Evolutionary conservation across 2,113 vertebrate genomes (phyloP), one percentile per base, ranked within the genome.

Genomic region (Phalacrocorax pelagicus): DNA sequence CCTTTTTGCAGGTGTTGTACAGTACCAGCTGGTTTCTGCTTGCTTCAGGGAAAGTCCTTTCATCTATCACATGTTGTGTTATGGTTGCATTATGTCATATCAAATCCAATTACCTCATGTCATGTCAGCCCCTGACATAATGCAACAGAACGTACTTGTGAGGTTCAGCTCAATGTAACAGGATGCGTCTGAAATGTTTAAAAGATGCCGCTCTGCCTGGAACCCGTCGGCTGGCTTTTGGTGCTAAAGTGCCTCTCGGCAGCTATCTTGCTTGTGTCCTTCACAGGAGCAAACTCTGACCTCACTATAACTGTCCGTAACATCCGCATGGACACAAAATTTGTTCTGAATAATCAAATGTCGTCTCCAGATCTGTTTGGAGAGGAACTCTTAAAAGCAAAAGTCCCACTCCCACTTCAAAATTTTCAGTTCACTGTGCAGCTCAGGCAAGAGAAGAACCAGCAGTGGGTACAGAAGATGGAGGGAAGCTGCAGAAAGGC

Each of bases 41-140:
- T 93, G 96, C 97, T 92, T 94, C 70, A n/a, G 92, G 96, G 82
- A 81, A 96, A 83, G 88, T 92, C 65, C 73, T 96, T 96, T 95
- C 83, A 96, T 97, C 91, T 89, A 59, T 95, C 86, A 84, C 94
- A 80, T 66, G 73, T 78, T 96, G 77, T 77, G 75, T 89, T 93
- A 79, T 18, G 78, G 82, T 75, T 89, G 88, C 84, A 95, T 96
- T 94, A 95, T 95, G 97, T 96, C 94, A 95, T 94, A 92, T 96
- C 91, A 90, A 92, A 96, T 95, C 81, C 88, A 95, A 90, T 97
- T 96, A 88, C 92, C 78, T 97, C 82, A 84, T 72, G 59, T 86
- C 94, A 86, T 89, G 92, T 94, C 92, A 93, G 70, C 63, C 87
- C 59, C 87, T 96, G 87, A 95, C 84, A 95, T 95, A 95, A 96